Conservation (phyloP, 2,797 vertebrate genomes). For the Steatocranus sp. region DNA sequence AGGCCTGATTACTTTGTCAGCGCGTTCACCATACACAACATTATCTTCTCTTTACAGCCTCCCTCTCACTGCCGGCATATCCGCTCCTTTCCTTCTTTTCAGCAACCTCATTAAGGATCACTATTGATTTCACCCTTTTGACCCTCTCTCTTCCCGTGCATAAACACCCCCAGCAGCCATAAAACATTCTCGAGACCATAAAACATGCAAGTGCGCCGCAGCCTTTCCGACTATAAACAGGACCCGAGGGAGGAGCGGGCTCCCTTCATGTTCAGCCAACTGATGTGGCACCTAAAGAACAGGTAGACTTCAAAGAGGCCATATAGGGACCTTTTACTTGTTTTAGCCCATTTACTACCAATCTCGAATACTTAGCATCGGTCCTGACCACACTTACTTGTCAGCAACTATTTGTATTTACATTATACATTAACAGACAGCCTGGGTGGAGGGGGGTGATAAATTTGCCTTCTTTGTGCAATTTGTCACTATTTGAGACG, state of each 20-base stretch:
- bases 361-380: neutral
- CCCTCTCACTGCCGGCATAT: neutral
- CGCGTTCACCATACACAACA: neutral
- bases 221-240: constrained; percentile 26
- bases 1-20: neutral
- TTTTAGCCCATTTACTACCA: neutral
- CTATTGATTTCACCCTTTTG: constrained; percentile 68
- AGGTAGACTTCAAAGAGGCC: neutral
- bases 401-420: neutral
- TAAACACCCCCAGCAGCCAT: constrained; percentile 49
- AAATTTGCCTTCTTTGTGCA: neutral
- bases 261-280: neutral
- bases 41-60: neutral
- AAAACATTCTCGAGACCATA: constrained; percentile 49
- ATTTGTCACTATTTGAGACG: neutral
- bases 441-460: neutral
- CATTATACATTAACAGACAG: neutral
- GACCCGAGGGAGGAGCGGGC: neutral
- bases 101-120: constrained; percentile 68
- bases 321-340: neutral
- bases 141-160: constrained; percentile 44
- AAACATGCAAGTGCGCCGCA: constrained; percentile 26
- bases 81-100: constrained; percentile 30
- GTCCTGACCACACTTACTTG: neutral
- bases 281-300: neutral